Evolutionary conservation across 1,140 invertebrate species (phyloP).

Genomic region (Drosophila erecta): DNA sequence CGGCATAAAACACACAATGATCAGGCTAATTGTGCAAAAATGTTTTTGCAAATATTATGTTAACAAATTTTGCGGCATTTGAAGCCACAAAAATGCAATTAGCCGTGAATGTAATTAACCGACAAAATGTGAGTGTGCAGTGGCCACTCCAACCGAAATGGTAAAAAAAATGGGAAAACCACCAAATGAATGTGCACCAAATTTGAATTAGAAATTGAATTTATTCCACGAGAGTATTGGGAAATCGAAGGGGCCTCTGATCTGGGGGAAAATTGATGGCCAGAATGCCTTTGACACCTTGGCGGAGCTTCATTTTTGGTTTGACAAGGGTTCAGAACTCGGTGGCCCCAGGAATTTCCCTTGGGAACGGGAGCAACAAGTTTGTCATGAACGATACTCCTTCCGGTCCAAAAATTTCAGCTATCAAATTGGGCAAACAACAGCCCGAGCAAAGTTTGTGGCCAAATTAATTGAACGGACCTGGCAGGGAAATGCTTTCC

Average conservation of each 20-base stretch:
- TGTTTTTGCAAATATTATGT: constrained; percentile 58
- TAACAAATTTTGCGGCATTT: constrained; percentile 56
- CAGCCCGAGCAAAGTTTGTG: constrained; percentile 46
- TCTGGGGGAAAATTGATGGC: constrained; percentile 63
- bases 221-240: constrained; percentile 31
- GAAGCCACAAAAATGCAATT: constrained; percentile 70
- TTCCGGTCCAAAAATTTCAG: constrained; percentile 33
- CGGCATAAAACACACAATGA: constrained; percentile 42
- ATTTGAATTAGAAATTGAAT: constrained; percentile 30
- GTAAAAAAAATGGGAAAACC: constrained; percentile 2
- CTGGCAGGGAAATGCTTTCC: background rate
- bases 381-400: constrained; percentile 41
- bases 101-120: constrained; percentile 56
- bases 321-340: constrained; percentile 63
- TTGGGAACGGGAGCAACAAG: constrained; percentile 51
- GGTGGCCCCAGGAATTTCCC: constrained; percentile 26
- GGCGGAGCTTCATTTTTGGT: constrained; percentile 55
- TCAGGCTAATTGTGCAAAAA: constrained; percentile 60
- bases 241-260: constrained; percentile 27
- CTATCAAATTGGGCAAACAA: constrained; percentile 75
- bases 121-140: constrained; percentile 28
- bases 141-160: constrained; percentile 1
- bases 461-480: constrained; percentile 72
- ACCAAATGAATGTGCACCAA: constrained; percentile 31
- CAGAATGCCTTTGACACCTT: constrained; percentile 67